Base-by-base conservation (phyloP, 2,888 invertebrate species). In the Aspidapion aeneum region DNA sequence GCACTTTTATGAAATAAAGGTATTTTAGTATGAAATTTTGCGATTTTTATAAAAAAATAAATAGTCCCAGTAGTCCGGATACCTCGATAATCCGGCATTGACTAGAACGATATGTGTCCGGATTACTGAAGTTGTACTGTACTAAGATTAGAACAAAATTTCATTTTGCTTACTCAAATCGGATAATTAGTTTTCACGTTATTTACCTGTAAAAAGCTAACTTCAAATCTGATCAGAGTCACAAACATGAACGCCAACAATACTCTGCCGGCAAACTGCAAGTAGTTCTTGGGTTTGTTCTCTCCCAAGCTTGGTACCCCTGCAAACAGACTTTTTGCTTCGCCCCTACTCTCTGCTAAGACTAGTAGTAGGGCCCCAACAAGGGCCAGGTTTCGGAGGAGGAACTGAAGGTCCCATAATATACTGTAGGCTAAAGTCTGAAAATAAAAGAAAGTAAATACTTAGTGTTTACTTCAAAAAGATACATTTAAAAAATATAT, bases 161-260 rank as follows among this genome's bases (percentile, higher is more conserved):
- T n/a, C n/a, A n/a, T n/a, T n/a, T n/a, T n/a, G n/a, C n/a, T n/a
- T n/a, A n/a, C n/a, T n/a, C n/a, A n/a, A n/a, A n/a, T n/a, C n/a
- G n/a, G n/a, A n/a, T n/a, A n/a, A n/a, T n/a, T n/a, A n/a, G n/a
- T n/a, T n/a, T n/a, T n/a, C n/a, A n/a, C n/a, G n/a, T n/a, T n/a
- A 35, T 22, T 79, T 73, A 91, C 91, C 86, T 93, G 94, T 74
- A 96, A 80, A 79, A 97, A 90, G 55, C 92, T 92, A 66, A 94
- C 82, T 80, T 99, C 98, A 76, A 98, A 94, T 75, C 97, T 87
- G 68, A 99, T 88, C 61, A 99, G 84, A 9, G 98, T 98, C 75
- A 98, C 87, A 80, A 99, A 99, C 99, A 99, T 99, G 81, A 99
- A 97, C 20, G 98, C 97, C 63, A 99, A 85, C 61, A 99, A 86